phyloP scores from a whole-genome alignment of 2,888 invertebrate species.

The Pollenia angustigena region DNA sequence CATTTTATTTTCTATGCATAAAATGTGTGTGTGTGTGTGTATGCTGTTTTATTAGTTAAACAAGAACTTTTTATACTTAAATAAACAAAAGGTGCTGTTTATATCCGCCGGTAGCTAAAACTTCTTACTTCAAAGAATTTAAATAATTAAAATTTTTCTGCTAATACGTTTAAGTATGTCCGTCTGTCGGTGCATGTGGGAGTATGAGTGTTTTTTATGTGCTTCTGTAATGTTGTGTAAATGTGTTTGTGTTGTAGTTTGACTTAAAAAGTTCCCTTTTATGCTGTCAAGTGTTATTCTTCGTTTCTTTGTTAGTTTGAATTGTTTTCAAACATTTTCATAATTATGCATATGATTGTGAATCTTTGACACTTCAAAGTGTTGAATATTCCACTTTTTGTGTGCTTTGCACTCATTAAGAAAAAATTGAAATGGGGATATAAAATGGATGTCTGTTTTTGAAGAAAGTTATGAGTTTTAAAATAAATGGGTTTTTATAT shows the following conservation, averaged over 20 bases:
- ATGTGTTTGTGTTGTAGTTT: constrained; percentile 53
- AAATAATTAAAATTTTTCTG: constrained; percentile 67
- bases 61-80: constrained; percentile 50
- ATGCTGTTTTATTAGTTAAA: neutral
- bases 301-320: constrained; percentile 63
- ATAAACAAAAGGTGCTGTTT: constrained; percentile 64
- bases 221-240: constrained; percentile 48
- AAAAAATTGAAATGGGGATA: neutral
- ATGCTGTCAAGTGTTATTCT: constrained; percentile 70
- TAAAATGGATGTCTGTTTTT: constrained; percentile 38
- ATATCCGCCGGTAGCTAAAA: constrained; percentile 69
- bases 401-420: constrained; percentile 7
- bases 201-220: constrained; percentile 8
- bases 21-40: neutral
- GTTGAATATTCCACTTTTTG: constrained; percentile 68
- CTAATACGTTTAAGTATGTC: constrained; percentile 30
- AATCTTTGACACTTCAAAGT: constrained; percentile 74
- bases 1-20: neutral
- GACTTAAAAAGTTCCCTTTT: constrained; percentile 38
- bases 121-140: constrained; percentile 66
- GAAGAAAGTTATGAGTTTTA: constrained; percentile 30
- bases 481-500: neutral
- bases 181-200: neutral
- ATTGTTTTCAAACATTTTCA: constrained; percentile 69
- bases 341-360: constrained; percentile 72